Base-by-base conservation (phyloP, 2,797 vertebrate genomes). In the Limosa lapponica region DNA sequence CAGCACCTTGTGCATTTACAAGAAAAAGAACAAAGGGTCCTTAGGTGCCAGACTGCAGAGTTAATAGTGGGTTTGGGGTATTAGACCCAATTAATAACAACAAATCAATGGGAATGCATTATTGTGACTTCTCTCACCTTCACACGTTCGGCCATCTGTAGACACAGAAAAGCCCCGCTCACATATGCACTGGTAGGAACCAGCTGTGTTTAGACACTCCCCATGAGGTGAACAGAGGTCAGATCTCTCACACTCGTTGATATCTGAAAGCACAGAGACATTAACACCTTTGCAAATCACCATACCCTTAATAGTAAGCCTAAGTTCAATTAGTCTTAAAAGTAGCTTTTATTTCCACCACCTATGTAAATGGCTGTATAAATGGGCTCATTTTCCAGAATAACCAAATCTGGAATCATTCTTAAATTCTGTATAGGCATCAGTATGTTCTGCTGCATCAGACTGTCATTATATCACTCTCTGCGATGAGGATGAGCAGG, bases 221-320 rank as follows among this genome's bases (percentile, higher is more conserved):
- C 99, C 99, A 0, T 99, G 97, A 27, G 98, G 98, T 36, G 97
- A 98, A 32, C 99, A 99, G 59, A 98, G 98, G 61, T 99, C 98
- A 3, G 98, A 93, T 52, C 98, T 98, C 16, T 99, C 98, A 97
- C 99, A 99, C 96, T 99, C 99, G 55, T 99, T 98, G 74, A 99
- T 97, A 98, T 99, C 99, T 99, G 98, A 69, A 97, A 72, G 85
- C 72, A 92, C 24, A 95, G 49, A 91, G n/a, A 77, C 25, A 64
- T 83, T 58, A 85, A 54, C 25, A 48, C 25, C 30, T 87, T 80
- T 89, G 70, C 43, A 78, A 81, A 55, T 41, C 46, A 77, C 48
- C 19, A 34, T 3, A 70, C 4, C 22, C 24, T 81, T 59, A 66
- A 59, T 44, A 51, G 34, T 34, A 81, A 86, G 55, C 17, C 16